phyloP scores from a whole-genome alignment of 2,113 vertebrate genomes.

The Tragelaphus scriptus region DNA sequence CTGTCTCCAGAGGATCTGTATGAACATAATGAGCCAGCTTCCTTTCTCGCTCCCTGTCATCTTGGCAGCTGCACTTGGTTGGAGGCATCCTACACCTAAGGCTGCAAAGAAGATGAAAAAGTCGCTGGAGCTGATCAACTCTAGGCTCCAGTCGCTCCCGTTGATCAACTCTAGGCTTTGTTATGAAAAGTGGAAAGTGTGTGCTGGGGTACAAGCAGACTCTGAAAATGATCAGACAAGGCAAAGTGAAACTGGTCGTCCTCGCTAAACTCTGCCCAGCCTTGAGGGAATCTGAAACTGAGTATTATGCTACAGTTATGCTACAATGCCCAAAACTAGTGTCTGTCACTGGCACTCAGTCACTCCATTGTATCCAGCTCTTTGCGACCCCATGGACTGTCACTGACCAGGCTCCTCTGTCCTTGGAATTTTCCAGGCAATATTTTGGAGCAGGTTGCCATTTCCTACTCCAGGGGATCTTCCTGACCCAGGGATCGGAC shows the following conservation, averaged over 20 bases:
- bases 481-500: background rate
- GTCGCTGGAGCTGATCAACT: background rate
- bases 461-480: background rate
- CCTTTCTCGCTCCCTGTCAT: background rate
- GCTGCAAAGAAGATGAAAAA: background rate
- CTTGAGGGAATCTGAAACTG: background rate
- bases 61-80: background rate
- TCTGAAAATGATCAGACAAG: background rate
- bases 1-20: background rate
- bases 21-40: background rate
- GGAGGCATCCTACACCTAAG: background rate
- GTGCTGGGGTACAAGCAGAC: background rate
- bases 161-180: background rate
- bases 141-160: background rate
- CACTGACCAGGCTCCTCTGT: background rate
- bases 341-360: background rate
- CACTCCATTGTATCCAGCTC: background rate
- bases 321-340: slow-evolving; percentile 88
- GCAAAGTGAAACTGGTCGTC: background rate
- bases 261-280: background rate
- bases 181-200: background rate
- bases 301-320: slow-evolving; percentile 96
- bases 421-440: background rate
- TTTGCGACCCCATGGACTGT: background rate
- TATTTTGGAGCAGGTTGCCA: background rate